These are phyloP conservation scores for Nomada flava DNA, from an alignment of 2,888 invertebrate genomes.

Conservation along the genomic window DNA sequence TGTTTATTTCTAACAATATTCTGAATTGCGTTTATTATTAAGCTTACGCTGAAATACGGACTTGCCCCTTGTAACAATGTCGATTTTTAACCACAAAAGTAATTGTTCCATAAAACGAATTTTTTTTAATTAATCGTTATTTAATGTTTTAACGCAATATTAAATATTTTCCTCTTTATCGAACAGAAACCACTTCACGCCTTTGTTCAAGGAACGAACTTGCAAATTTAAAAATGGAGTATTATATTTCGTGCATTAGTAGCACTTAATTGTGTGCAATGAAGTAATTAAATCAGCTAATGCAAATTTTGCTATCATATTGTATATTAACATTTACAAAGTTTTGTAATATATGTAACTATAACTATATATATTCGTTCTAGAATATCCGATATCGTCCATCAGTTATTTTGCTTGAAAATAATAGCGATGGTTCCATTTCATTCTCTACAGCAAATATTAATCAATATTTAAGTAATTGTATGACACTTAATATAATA, in stretches of 20 bases:
- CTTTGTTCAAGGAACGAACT: neutral
- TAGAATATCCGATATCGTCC: neutral
- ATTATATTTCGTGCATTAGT: neutral
- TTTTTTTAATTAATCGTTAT: neutral
- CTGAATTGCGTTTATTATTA: slow-evolving; percentile 1
- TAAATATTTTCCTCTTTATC: neutral
- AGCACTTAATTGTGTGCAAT: neutral
- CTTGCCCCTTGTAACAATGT: neutral
- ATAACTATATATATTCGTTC: neutral
- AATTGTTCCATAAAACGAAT: neutral
- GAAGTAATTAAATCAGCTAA: neutral
- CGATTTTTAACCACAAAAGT: neutral
- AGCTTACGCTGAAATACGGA: neutral
- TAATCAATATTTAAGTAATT: neutral
- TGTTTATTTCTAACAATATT: neutral
- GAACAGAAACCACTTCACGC: neutral
- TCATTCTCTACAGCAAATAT: neutral
- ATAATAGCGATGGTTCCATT: neutral
- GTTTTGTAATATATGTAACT: neutral
- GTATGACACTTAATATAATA: neutral
- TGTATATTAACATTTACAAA: neutral
- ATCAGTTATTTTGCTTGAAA: neutral
- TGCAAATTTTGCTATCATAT: neutral
- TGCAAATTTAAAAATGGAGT: neutral
- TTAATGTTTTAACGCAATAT: neutral